phyloP scores from a whole-genome alignment of 2,888 invertebrate genomes.

The Acleris emargana region DNA sequence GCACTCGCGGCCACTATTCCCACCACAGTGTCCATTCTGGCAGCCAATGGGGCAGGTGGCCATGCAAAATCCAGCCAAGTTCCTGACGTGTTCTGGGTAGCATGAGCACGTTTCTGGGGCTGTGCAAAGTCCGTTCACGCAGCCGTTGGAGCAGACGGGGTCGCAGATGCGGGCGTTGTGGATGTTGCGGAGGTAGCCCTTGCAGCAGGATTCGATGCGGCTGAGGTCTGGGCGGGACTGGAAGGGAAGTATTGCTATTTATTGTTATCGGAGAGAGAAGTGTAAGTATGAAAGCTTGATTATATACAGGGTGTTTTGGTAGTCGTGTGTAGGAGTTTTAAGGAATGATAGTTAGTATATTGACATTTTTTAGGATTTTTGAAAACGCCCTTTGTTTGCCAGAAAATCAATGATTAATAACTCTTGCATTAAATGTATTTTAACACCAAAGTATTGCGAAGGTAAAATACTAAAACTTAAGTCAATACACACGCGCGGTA shows the following conservation, averaged over 20 bases:
- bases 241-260: conserved; percentile 33
- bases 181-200: conserved; percentile 86
- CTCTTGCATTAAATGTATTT: no score
- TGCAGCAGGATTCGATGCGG: conserved; percentile 88
- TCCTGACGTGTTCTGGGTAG: conserved; percentile 84
- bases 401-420: no score
- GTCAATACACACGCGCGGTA: no score
- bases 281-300: no score
- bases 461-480: no score
- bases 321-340: no score
- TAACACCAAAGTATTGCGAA: no score
- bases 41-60: conserved; percentile 88
- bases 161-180: conserved; percentile 83
- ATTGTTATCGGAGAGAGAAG: no score
- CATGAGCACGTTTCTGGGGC: conserved; percentile 86
- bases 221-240: conserved; percentile 86
- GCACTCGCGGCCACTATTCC: conserved; percentile 80
- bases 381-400: no score
- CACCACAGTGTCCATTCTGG: conserved; percentile 84
- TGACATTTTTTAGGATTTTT: no score
- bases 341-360: no score
- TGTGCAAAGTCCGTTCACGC: conserved; percentile 85
- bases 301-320: no score
- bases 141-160: conserved; percentile 84
- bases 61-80: conserved; percentile 81